These are phyloP conservation scores for Zonitis immaculata DNA, from an alignment of 2,888 invertebrate species.

Conservation along the genomic window DNA sequence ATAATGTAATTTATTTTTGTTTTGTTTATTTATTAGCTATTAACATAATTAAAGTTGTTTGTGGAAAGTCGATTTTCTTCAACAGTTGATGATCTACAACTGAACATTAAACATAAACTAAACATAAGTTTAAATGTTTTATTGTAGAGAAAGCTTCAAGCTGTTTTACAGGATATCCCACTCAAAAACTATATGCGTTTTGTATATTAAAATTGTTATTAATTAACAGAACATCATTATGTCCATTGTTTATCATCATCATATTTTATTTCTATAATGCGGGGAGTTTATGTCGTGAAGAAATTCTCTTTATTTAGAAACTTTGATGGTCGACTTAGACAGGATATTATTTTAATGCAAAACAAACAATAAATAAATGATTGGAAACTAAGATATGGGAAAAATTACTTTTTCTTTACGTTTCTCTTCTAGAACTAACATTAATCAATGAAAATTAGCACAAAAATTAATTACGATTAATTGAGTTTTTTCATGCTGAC, in stretches of 20 bases:
- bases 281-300: too few species aligned
- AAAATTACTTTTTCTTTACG: too few species aligned
- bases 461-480: background rate
- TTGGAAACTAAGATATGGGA: too few species aligned
- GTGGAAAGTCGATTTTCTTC: background rate
- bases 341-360: too few species aligned
- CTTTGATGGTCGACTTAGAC: too few species aligned
- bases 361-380: too few species aligned
- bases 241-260: background rate
- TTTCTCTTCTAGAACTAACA: too few species aligned
- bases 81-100: background rate
- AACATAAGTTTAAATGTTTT: background rate
- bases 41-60: background rate
- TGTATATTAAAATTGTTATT: background rate
- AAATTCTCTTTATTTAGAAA: too few species aligned
- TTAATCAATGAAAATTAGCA: too few species aligned
- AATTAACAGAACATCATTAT: background rate
- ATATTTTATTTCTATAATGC: background rate
- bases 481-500: background rate
- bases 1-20: background rate
- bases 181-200: background rate
- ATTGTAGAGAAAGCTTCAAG: background rate
- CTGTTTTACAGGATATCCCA: background rate
- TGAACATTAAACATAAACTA: background rate
- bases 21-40: background rate